A percentile compares a stretch with the other conserved stretches of the same genome.
Evolutionary conservation across 2,113 vertebrate species (phyloP).

Genomic region (Triplophysa tibetana): DNA sequence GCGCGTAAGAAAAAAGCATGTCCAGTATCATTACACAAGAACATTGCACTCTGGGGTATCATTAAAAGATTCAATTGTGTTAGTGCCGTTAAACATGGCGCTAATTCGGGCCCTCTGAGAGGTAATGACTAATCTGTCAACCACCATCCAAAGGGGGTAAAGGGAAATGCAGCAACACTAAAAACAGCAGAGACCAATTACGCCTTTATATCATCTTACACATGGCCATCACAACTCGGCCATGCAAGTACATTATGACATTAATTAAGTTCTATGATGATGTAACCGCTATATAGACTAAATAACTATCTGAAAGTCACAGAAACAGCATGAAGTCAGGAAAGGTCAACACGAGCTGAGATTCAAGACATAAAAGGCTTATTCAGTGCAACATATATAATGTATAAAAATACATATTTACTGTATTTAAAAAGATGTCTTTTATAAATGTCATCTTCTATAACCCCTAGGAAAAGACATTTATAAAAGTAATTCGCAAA

Average conservation of each 20-base stretch:
- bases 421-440: no score
- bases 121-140: slow-evolving; percentile 60
- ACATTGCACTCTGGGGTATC: slow-evolving; percentile 61
- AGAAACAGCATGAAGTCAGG: slow-evolving; percentile 15
- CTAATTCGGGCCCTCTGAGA: slow-evolving; percentile 56
- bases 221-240: slow-evolving; percentile 41
- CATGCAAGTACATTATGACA: slow-evolving; percentile 51
- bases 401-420: not conserved
- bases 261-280: slow-evolving; percentile 54
- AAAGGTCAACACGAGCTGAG: slow-evolving; percentile 8
- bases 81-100: slow-evolving; percentile 57
- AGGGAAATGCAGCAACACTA: slow-evolving; percentile 51
- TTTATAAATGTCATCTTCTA: not conserved
- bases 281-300: slow-evolving; percentile 45
- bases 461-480: not conserved
- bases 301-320: slow-evolving; percentile 20
- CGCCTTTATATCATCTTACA: slow-evolving; percentile 57
- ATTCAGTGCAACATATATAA: not conserved
- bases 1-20: slow-evolving; percentile 41
- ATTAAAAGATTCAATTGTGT: slow-evolving; percentile 61
- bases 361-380: slow-evolving; percentile 7
- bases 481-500: not conserved
- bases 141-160: slow-evolving; percentile 45
- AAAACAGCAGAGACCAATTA: slow-evolving; percentile 60
- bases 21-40: slow-evolving; percentile 57